Conservation (phyloP, 1,140 invertebrate species). For the Lysiphlebus fabarum region DNA sequence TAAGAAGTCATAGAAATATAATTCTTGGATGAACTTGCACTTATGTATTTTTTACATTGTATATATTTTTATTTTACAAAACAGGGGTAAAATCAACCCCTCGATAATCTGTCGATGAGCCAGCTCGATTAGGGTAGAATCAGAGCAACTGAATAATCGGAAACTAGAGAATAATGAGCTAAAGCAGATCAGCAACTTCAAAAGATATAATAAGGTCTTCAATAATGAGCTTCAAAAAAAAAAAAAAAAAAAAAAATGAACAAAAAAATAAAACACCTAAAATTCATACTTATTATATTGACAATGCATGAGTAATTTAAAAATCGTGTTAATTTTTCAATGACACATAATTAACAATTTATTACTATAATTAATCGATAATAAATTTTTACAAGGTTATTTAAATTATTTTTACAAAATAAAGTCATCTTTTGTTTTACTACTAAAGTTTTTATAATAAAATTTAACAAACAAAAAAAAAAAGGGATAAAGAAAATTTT, state of each 20-base stretch:
- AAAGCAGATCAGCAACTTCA: constrained; percentile 15
- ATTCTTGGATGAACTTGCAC: constrained; percentile 4
- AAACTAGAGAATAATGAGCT: constrained; percentile 24
- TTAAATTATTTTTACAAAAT: no score
- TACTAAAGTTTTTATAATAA: no score
- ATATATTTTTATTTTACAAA: constrained; percentile 1
- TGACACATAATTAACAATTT: no score
- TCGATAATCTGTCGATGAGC: constrained; percentile 30
- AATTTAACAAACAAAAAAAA: no score
- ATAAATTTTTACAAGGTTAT: no score
- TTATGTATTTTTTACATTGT: constrained; percentile 3
- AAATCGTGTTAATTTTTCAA: no score
- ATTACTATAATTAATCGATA: no score
- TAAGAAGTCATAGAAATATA: not conserved
- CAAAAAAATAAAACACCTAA: no score
- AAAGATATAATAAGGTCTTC: constrained; percentile 3
- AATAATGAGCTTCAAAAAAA: constrained; percentile 8
- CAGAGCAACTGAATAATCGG: no score
- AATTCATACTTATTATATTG: no score
- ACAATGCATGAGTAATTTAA: no score
- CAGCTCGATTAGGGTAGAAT: constrained; percentile 35
- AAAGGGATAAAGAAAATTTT: constrained; percentile 9
- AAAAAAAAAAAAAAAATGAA: constrained; percentile 4
- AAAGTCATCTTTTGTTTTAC: no score
- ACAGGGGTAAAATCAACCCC: constrained; percentile 18